Conservation (phyloP, 2,797 vertebrate genomes). For the Lacerta viridis region DNA sequence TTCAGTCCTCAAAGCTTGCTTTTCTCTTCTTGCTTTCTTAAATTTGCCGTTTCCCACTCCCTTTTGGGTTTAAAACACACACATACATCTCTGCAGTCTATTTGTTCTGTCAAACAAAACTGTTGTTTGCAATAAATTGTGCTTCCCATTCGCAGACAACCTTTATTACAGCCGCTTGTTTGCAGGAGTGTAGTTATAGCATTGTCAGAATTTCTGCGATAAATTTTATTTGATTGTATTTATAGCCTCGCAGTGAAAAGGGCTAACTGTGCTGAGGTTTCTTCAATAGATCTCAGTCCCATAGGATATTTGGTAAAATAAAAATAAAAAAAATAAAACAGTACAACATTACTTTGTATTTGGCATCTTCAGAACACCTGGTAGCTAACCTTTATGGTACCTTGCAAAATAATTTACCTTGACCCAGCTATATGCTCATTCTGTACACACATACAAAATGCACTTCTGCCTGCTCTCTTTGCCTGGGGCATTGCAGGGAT, state of each 20-base stretch:
- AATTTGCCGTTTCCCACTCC: not conserved
- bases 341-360: slow-evolving; percentile 12
- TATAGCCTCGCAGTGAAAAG: slow-evolving; percentile 48
- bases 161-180: slow-evolving; percentile 68
- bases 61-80: not conserved
- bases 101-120: slow-evolving; percentile 55
- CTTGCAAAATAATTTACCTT: not conserved
- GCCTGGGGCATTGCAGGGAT: not conserved
- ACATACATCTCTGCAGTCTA: slow-evolving; percentile 16
- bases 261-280: slow-evolving; percentile 37
- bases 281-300: slow-evolving; percentile 34
- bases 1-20: not conserved
- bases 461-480: not conserved
- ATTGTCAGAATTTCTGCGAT: slow-evolving; percentile 57
- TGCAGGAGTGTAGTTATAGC: slow-evolving; percentile 45
- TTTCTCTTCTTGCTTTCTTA: slow-evolving; percentile 26
- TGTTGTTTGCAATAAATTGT: slow-evolving; percentile 64
- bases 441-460: not conserved
- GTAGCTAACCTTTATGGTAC: slow-evolving; percentile 21
- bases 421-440: not conserved
- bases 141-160: slow-evolving; percentile 38
- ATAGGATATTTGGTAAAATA: slow-evolving; percentile 2
- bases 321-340: not conserved
- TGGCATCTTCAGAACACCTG: slow-evolving; percentile 35
- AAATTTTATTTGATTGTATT: slow-evolving; percentile 57